These are phyloP conservation scores for Limnodromus scolopaceus DNA, from an alignment of 2,797 vertebrate genomes.

Conservation along the genomic window DNA sequence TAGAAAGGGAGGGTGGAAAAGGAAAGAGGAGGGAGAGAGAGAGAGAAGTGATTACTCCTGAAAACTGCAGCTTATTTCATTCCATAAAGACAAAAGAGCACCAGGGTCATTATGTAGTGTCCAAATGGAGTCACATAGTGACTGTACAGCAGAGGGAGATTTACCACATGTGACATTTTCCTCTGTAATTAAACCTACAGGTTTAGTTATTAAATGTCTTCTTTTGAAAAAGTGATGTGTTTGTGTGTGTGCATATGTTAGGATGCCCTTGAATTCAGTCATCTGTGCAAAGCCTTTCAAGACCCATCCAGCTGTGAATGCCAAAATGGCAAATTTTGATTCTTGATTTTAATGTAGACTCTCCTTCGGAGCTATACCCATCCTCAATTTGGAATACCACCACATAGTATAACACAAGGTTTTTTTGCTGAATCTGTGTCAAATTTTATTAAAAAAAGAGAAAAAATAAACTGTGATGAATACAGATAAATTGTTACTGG, in stretches of 20 bases:
- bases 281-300: conserved; percentile 2
- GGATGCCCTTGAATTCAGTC: not conserved
- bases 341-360: not conserved
- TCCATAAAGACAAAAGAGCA: not conserved
- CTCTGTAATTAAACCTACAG: not conserved
- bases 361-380: not conserved
- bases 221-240: not conserved
- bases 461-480: not conserved
- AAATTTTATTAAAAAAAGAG: not conserved
- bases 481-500: not conserved
- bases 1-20: not conserved
- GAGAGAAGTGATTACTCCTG: not conserved
- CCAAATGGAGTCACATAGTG: fast-evolving
- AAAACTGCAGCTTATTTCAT: not conserved
- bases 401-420: not conserved
- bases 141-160: not conserved
- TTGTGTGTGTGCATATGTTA: not conserved
- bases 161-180: not conserved
- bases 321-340: not conserved
- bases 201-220: not conserved
- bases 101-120: not conserved
- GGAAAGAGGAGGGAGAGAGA: not conserved
- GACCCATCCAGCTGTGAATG: not conserved
- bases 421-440: not conserved
- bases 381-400: not conserved